Evolutionary conservation across 2,113 vertebrate genomes (phyloP), one percentile per base, ranked within the genome.

Genomic region (Antennarius striatus): DNA sequence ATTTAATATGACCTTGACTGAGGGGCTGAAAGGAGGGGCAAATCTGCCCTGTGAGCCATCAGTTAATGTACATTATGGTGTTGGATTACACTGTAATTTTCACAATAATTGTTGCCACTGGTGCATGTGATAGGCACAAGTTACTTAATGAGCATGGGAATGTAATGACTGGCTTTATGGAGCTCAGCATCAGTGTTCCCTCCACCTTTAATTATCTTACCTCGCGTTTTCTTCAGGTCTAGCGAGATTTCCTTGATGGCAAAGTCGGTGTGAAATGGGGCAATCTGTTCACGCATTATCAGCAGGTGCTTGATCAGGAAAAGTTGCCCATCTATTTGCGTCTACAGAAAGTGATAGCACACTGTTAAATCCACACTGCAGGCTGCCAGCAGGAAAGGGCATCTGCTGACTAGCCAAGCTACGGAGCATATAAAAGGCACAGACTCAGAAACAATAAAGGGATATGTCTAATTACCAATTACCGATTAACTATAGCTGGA

Each of bases 211-310:
- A 88, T 87, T 84, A 87, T 84, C 93, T 87, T 94, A 99, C 97
- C 98, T 97, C 96, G 95, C 77, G 96, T 99, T 94, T 95, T 99
- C 94, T 97, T 99, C 92, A 99, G 95, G 91, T 99, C 98, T 94
- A 99, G 94, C 86, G 97, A 99, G 94, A 99, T 99, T 92, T 99
- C 98, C 93, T 98, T 99, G 93, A 99, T 99, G 93, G 98, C 95
- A 90, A 99, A 99, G 92, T 99, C 98, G 58, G 98, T 94, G 90
- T 99, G 98, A 92, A 99, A 99, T 81, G 98, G 97, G 86, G 97
- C 98, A 81, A 99, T 99, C 94, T 99, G 98, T 92, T 99, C 98
- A 71, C 98, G 94, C 91, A 99, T 93, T 90, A 99, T 99, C 88
- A 99, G 93, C 90, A 99, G 96, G 76, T 99, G 98, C 88, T 99